phyloP scores from a whole-genome alignment of 1,140 invertebrate genomes.

The Lucilia cuprina region DNA sequence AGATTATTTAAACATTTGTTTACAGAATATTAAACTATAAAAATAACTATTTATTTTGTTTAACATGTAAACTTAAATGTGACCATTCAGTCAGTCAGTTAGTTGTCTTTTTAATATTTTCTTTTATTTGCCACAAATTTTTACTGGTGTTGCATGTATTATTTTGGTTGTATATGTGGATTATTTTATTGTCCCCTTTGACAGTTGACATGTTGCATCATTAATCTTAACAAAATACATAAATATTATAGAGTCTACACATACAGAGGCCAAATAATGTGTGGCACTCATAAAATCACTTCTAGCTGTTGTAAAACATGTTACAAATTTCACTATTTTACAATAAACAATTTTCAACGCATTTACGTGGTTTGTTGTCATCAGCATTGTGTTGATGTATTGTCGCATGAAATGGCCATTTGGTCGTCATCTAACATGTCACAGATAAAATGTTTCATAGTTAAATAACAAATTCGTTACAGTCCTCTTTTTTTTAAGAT shows the following conservation, averaged over 20 bases:
- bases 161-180: constrained; percentile 25
- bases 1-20: constrained; percentile 1
- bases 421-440: constrained; percentile 8
- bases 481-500: too few species aligned
- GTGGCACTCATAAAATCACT: background rate
- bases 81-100: background rate
- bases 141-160: background rate
- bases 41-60: background rate
- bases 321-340: too few species aligned
- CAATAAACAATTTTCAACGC: background rate
- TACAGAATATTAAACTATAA: background rate
- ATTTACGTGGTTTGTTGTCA: background rate
- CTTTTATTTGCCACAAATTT: background rate
- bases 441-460: background rate
- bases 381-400: background rate
- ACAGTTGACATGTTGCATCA: constrained; percentile 47
- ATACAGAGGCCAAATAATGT: background rate
- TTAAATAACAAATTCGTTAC: background rate
- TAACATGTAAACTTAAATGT: background rate
- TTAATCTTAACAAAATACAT: constrained; percentile 54
- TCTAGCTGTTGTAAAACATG: background rate
- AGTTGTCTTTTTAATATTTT: background rate
- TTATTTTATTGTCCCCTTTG: constrained; percentile 27
- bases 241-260: background rate
- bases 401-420: background rate